These are phyloP conservation scores for Dinocampus coccinellae DNA, from an alignment of 2,888 invertebrate genomes.

Conservation along the genomic window DNA sequence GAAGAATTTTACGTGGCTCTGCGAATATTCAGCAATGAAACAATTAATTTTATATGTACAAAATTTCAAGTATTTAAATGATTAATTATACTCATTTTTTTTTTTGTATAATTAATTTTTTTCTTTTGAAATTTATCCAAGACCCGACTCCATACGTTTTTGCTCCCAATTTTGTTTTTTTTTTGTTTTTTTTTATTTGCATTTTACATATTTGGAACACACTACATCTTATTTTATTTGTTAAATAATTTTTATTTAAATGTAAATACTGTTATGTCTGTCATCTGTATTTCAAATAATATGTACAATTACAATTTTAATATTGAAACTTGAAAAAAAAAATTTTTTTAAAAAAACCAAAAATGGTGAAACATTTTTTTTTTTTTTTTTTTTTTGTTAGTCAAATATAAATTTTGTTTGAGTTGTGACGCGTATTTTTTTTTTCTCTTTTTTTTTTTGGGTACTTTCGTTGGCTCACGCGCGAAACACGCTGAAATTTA, in stretches of 20 bases:
- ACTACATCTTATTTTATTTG: slow-evolving; percentile 12
- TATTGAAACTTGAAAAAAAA: not conserved
- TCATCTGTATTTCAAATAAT: slow-evolving; percentile 7
- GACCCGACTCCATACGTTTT: slow-evolving; percentile 52
- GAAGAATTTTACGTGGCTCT: slow-evolving; percentile 92
- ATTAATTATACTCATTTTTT: slow-evolving; percentile 16
- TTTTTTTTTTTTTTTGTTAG: not conserved
- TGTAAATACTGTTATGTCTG: slow-evolving; percentile 27
- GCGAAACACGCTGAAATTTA: slow-evolving; percentile 35
- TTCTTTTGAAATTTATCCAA: slow-evolving; percentile 43
- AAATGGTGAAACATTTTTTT: not conserved
- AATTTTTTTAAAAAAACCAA: not conserved
- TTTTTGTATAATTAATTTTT: slow-evolving; percentile 18
- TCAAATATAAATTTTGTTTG: not conserved
- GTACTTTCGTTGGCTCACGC: slow-evolving; percentile 30
- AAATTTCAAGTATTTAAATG: not conserved
- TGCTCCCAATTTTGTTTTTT: slow-evolving; percentile 42
- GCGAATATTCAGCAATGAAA: slow-evolving; percentile 64
- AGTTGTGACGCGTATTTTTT: slow-evolving; percentile 33
- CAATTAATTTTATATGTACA: slow-evolving; percentile 26
- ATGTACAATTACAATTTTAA: not conserved
- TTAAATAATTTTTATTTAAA: not conserved
- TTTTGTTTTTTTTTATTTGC: no score
- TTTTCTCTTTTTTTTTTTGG: slow-evolving; percentile 8
- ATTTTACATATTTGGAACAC: slow-evolving; percentile 2